Conservation (phyloP, 1,140 invertebrate species). For the Philotrypesis tridentata region DNA sequence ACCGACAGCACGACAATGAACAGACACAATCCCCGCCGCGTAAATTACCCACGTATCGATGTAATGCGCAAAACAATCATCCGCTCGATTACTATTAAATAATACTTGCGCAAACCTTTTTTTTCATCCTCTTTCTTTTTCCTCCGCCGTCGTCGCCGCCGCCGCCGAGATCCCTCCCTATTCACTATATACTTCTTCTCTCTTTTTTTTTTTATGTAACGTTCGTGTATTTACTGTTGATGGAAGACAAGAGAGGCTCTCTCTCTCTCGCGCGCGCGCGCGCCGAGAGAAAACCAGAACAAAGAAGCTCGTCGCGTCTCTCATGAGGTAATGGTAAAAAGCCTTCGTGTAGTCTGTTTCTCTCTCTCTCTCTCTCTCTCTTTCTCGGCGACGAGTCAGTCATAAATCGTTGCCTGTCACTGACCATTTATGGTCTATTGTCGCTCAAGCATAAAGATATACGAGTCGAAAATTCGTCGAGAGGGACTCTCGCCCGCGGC, state of each 20-base stretch:
- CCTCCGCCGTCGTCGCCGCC: too few relatives aligned
- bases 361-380: too few relatives aligned
- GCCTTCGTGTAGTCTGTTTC: neutral
- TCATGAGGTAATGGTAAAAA: conserved; percentile 43
- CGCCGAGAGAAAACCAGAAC: conserved; percentile 18
- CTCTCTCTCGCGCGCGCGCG: too few relatives aligned
- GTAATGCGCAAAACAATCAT: conserved; percentile 17
- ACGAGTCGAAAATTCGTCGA: conserved; percentile 32
- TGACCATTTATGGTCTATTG: conserved; percentile 49
- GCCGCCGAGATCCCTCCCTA: too few relatives aligned
- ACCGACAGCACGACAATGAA: too few relatives aligned
- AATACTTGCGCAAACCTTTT: conserved; percentile 12
- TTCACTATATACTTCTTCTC: neutral
- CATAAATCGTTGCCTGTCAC: conserved; percentile 45
- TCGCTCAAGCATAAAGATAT: conserved; percentile 45
- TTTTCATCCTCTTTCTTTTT: neutral
- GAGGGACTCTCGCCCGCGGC: neutral
- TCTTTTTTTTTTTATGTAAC: conserved; percentile 1
- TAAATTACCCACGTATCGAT: neutral
- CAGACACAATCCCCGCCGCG: neutral
- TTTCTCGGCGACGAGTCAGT: neutral
- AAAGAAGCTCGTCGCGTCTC: conserved; percentile 36
- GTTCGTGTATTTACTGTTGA: conserved; percentile 4
- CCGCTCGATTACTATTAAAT: neutral
- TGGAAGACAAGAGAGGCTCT: neutral